Conservation (phyloP, 2,113 vertebrate genomes). For the Ivindomyrus marchei region DNA sequence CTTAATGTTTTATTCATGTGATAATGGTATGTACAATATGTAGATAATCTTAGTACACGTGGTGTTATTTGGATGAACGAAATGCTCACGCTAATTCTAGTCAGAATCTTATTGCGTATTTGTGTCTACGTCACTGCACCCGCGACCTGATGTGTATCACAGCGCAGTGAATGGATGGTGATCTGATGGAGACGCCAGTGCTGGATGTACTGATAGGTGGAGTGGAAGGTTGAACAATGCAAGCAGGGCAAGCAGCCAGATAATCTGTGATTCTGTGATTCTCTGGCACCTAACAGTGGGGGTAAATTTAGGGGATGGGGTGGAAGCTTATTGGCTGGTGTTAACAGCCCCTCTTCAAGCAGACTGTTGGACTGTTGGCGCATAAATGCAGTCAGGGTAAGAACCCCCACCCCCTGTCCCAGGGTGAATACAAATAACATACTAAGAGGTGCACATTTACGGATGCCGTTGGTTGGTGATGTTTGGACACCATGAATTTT, state of each 20-base stretch:
- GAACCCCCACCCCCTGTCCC: background rate
- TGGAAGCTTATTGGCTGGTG: background rate
- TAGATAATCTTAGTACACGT: background rate
- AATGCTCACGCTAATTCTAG: background rate
- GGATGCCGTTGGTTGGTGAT: no score
- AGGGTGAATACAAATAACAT: background rate
- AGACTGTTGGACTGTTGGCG: background rate
- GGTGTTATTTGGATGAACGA: background rate
- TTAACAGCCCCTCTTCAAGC: background rate
- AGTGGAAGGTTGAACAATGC: background rate
- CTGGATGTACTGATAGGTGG: background rate
- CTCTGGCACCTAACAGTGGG: background rate
- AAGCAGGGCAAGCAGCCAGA: background rate
- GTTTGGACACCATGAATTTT: background rate
- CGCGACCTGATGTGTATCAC: background rate
- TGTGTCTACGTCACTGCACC: background rate
- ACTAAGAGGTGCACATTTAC: background rate
- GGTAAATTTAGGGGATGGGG: background rate
- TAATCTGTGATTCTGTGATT: background rate
- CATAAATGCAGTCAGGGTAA: background rate
- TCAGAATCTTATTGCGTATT: background rate
- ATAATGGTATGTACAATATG: background rate
- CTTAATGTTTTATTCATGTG: background rate
- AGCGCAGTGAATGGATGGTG: background rate
- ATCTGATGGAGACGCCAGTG: background rate